These are phyloP conservation scores for Scaptomyza tumidula DNA, from an alignment of 2,888 invertebrate genomes.

Conservation along the genomic window DNA sequence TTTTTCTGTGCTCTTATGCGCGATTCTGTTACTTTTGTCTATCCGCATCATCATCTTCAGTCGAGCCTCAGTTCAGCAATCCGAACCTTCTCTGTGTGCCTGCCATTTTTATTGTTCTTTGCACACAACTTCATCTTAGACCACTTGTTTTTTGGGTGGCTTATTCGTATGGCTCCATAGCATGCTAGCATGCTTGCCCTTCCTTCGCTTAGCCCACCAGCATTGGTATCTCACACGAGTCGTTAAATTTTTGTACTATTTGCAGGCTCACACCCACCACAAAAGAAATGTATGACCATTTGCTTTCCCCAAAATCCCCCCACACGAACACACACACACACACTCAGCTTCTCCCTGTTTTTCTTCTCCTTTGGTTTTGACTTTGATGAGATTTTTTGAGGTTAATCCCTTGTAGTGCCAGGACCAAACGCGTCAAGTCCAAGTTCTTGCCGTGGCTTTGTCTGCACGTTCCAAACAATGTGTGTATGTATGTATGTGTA, in stretches of 20 bases:
- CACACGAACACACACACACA: conserved; percentile 20
- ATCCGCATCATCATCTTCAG: conserved; percentile 17
- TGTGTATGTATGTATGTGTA: conserved; percentile 17
- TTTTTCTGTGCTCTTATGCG: conserved; percentile 27
- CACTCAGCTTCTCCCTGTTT: conserved; percentile 24
- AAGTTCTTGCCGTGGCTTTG: conserved; percentile 73
- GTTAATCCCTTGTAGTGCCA: conserved; percentile 81
- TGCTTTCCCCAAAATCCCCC: conserved; percentile 1
- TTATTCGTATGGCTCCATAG: conserved; percentile 78
- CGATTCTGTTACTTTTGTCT: conserved; percentile 68
- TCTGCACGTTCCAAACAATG: conserved; percentile 47
- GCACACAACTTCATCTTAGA: conserved; percentile 79
- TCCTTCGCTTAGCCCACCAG: background rate
- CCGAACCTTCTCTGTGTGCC: conserved; percentile 23
- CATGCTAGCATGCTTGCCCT: background rate
- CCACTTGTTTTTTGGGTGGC: conserved; percentile 76
- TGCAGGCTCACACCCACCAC: conserved; percentile 69
- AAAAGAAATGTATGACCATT: conserved; percentile 18
- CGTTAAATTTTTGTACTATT: conserved; percentile 73
- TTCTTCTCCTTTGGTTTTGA: conserved; percentile 70
- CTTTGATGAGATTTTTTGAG: conserved; percentile 81
- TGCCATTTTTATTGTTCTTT: conserved; percentile 79
- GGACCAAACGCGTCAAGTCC: conserved; percentile 77
- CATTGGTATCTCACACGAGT: conserved; percentile 56
- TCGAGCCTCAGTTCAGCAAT: conserved; percentile 31